Evolutionary conservation across 2,888 invertebrate genomes (phyloP), one percentile per base, ranked within the genome.

Genomic region (Cecidostiba fungosa): DNA sequence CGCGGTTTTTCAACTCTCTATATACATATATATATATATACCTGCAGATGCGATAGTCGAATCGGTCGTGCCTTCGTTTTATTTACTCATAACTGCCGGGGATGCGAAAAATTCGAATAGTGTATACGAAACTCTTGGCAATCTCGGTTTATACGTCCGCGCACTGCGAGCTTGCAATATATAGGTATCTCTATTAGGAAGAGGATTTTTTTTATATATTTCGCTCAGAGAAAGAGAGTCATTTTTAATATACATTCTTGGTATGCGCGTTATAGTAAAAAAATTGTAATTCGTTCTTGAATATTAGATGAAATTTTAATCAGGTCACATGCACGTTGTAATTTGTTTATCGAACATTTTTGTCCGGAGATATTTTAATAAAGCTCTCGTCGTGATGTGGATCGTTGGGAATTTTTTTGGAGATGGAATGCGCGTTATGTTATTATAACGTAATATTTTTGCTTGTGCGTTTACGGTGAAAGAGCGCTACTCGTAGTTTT

Each of bases 81-180:
- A 66, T 66, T 66, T 66, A 66, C 66, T 66, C 66, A 66, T 66
- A 66, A 66, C 66, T 12, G 66, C 26, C 66, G 29, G 1, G 29
- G 29, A 66, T 26, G 29, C 66, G 66, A 66, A 66, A 66, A 66
- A 66, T 66, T 26, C 66, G 66, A 66, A 26, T 66, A 6, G n/a
- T 29, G 12, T 29, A 14, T 26, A 3, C 10, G 23, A 4, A n/a
- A n/a, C 8, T 23, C 23, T 59, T 8, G 62, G 62, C 62, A 62
- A 62, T 62, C 66, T 26, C 66, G 66, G 66, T 29, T 66, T 8
- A 14, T 66, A 29, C 29, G 59, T 59, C 8, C 59, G 50, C 19
- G n/a, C 23, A 16, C 16, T n/a, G 59, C 59, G 66, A 66, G 66
- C 66, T 66, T 66, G 66, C 66, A 14, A 14, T 62, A 23, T 62